A percentile compares a stretch with the other conserved stretches of the same genome.
These are phyloP conservation scores for Umimayanthus chanpuru DNA, from an alignment of 92 coral and sea anemone genomes.

Conservation along the genomic window DNA sequence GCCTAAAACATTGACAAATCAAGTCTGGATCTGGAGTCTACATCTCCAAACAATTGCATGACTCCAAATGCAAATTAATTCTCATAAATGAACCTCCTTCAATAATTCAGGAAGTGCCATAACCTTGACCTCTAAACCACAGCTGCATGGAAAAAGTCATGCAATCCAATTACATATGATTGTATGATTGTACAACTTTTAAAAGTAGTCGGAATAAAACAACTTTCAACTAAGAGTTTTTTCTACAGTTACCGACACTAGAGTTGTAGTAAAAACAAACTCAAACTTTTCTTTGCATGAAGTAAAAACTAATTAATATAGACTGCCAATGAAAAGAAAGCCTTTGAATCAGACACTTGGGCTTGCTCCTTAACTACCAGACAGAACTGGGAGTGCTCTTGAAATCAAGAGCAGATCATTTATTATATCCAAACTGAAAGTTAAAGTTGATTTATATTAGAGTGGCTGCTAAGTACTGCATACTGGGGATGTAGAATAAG, in stretches of 20 bases:
- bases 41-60: neutral
- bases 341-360: neutral
- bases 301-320: neutral
- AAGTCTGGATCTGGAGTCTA: too few relatives aligned
- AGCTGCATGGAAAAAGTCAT: too few relatives aligned
- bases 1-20: too few relatives aligned
- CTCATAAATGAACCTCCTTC: neutral
- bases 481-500: too few relatives aligned
- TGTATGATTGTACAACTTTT: too few relatives aligned
- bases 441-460: too few relatives aligned
- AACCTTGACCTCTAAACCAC: neutral
- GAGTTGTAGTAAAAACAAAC: too few relatives aligned
- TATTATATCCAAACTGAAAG: too few relatives aligned
- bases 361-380: neutral
- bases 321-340: too few relatives aligned
- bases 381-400: neutral
- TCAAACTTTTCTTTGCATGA: neutral
- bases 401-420: neutral
- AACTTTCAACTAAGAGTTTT: neutral
- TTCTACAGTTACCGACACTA: neutral
- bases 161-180: too few relatives aligned
- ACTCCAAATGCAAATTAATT: neutral
- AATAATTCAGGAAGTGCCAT: neutral
- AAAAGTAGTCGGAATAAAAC: neutral
- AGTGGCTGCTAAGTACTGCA: too few relatives aligned